A percentile compares a stretch with the other conserved stretches of the same genome.
Conservation (phyloP, 2,113 vertebrate species). For the Phasianus colchicus region DNA sequence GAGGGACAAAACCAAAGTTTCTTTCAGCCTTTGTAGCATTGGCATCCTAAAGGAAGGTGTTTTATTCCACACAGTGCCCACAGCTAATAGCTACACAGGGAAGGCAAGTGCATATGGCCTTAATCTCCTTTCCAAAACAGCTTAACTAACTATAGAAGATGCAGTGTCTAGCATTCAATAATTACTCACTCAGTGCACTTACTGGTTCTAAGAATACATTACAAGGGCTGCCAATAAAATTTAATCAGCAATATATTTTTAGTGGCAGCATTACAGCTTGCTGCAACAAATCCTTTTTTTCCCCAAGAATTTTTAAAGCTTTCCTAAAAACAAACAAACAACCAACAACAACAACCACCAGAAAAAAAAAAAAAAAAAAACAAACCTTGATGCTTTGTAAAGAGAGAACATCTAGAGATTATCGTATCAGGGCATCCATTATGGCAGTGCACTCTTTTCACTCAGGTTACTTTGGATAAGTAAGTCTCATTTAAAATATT, state of each 20-base stretch:
- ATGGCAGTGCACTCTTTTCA: neutral
- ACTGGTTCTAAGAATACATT: conserved; percentile 70
- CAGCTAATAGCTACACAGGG: neutral
- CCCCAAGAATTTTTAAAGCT: conserved; percentile 55
- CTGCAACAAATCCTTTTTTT: conserved; percentile 56
- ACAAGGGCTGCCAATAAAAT: conserved; percentile 78
- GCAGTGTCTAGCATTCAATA: conserved; percentile 53
- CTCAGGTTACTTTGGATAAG: conserved; percentile 24
- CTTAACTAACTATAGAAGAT: conserved; percentile 34
- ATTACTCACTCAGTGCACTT: conserved; percentile 66
- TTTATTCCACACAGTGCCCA: neutral
- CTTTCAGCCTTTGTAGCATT: neutral
- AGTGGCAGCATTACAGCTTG: conserved; percentile 45
- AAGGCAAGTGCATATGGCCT: neutral
- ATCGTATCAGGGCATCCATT: conserved; percentile 14
- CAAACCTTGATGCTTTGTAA: conserved; percentile 3
- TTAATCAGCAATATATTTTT: conserved; percentile 76
- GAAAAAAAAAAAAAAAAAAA: too few relatives aligned
- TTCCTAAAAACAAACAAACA: neutral
- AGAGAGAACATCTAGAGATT: conserved; percentile 28
- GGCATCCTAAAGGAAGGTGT: neutral
- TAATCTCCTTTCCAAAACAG: conserved; percentile 54
- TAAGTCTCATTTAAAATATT: neutral
- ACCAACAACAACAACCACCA: too few relatives aligned
- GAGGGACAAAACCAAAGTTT: neutral